A percentile compares a stretch with the other conserved stretches of the same genome.
Evolutionary conservation across 2,797 vertebrate species (phyloP).

Genomic region (Pseudomugil tenellus): DNA sequence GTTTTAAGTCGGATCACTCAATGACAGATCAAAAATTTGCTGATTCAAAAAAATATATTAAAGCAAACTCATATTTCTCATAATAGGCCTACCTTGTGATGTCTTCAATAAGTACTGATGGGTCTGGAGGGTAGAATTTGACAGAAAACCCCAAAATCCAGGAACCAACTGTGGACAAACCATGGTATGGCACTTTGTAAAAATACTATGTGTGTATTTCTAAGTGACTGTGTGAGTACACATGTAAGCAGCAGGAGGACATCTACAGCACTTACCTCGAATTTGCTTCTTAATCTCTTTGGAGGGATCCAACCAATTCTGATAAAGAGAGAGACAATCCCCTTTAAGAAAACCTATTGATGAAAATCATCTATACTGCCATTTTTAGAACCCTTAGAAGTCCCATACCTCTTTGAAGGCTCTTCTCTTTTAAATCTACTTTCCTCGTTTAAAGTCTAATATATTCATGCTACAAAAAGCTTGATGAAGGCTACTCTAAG

Average conservation of each 20-base stretch:
- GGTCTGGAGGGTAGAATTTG: slow-evolving; percentile 98
- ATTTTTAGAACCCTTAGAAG: slow-evolving; percentile 35
- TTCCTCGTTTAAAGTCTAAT: slow-evolving; percentile 33
- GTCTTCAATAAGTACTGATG: slow-evolving; percentile 95
- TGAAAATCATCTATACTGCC: slow-evolving; percentile 32
- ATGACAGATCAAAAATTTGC: background rate
- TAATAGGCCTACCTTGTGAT: slow-evolving; percentile 90
- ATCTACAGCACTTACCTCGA: slow-evolving; percentile 85
- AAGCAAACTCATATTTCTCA: background rate
- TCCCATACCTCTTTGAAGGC: background rate
- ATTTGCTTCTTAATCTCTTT: slow-evolving; percentile 99
- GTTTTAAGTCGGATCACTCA: background rate
- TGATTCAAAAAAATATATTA: background rate
- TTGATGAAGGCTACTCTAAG: slow-evolving; percentile 52
- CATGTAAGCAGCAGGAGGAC: background rate
- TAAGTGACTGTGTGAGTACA: background rate
- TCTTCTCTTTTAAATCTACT: slow-evolving; percentile 18
- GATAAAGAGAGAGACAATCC: slow-evolving; percentile 61
- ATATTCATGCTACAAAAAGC: slow-evolving; percentile 33
- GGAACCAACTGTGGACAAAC: slow-evolving; percentile 84
- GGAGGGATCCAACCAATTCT: slow-evolving; percentile 99
- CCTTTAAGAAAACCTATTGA: slow-evolving; percentile 43
- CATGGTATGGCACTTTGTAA: slow-evolving; percentile 21
- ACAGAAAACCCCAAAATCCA: slow-evolving; percentile 96
- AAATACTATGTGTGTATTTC: slow-evolving; percentile 3